Base-by-base conservation (phyloP, 2,797 vertebrate species). In the Vireo griseus region DNA sequence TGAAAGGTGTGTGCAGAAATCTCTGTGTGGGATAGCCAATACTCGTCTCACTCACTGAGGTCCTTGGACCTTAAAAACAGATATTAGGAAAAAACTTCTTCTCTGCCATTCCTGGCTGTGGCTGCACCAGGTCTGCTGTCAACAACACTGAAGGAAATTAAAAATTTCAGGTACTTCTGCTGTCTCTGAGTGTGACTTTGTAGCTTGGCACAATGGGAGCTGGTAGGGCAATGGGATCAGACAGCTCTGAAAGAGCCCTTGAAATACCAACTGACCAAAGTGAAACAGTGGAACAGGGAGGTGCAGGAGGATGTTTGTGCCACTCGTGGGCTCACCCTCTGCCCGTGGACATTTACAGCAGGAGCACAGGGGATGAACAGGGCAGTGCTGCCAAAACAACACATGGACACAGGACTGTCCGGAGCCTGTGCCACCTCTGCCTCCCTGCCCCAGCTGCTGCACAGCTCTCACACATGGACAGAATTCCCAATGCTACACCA, bases 241-340 rank as follows among this genome's bases (percentile, higher is more conserved):
- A 13, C 9, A 39, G 19, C 57, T 54, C 52, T 18, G 42, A 37
- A 47, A 16, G 7, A 39, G 0, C 2, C 31, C 16, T 6, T 13
- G 4, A 9, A 52, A 21, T 7, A 13, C 2, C 6, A 2, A 2
- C 54, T 19, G 54, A 72, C 50, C 50, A 6, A 6, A 35, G 0
- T 1, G 1, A 35, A 51, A 2, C 37, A 39, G 20, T 1, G 52
- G 35, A 17, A 8, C 16, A 24, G 48, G 39, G 63, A 37, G 9
- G 12, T 2, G 71, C 61, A 61, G 79, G 42, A 21, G 85, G 44
- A 57, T 14, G 11, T 10, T 50, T 7, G n/a, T 12, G 24, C 39
- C 52, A 7, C 11, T 15, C 0, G 0, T 4, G 33, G 62, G 39
- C 54, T 75, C 67, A 4, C 0, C 1, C 18, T 6, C 1, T 6